These are phyloP conservation scores for Euplagia quadripunctaria DNA, from an alignment of 2,888 invertebrate genomes.

Conservation along the genomic window DNA sequence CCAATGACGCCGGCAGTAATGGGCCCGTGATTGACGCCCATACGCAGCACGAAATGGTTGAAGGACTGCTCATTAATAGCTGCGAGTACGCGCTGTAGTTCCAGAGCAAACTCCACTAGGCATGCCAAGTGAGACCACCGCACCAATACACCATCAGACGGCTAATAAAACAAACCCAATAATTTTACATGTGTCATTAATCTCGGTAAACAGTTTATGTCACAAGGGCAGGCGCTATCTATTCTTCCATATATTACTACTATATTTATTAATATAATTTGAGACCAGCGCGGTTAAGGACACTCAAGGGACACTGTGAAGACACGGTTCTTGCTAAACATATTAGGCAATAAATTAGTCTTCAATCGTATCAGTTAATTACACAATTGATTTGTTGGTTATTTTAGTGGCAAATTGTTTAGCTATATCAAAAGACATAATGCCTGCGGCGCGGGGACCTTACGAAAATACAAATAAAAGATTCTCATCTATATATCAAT, in stretches of 20 bases:
- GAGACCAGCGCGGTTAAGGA: neutral
- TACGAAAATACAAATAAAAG: too few relatives aligned
- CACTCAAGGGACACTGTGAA: neutral
- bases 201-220: neutral
- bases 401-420: neutral
- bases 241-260: neutral
- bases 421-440: neutral
- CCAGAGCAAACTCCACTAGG: constrained; percentile 96
- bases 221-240: neutral
- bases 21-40: constrained; percentile 98
- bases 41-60: constrained; percentile 97
- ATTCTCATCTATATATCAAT: too few relatives aligned
- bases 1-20: constrained; percentile 98
- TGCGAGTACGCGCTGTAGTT: constrained; percentile 95
- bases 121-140: constrained; percentile 95
- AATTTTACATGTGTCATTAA: neutral
- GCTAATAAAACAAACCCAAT: constrained; percentile 69
- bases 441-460: neutral
- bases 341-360: neutral
- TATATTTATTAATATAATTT: neutral
- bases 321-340: neutral
- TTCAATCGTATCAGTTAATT: neutral
- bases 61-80: constrained; percentile 98
- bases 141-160: constrained; percentile 90
- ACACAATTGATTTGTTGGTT: neutral